Percentiles rank a stretch among this genome's conserved stretches.
These are phyloP conservation scores for Dendronephthya gigantea DNA, from an alignment of 64 coral and sea anemone genomes.

Conservation along the genomic window DNA sequence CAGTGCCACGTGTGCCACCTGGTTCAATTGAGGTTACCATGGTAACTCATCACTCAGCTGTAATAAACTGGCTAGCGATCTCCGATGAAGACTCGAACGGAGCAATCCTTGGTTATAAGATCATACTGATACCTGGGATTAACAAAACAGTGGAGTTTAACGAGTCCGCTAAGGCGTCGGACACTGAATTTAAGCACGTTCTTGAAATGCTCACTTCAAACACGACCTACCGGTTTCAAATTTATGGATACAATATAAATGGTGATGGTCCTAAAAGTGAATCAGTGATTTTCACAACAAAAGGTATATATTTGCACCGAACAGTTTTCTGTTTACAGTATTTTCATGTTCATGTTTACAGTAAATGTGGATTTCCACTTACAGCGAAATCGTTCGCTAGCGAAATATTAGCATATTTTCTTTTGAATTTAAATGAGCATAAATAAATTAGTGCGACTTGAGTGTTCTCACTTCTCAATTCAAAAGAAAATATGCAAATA, in stretches of 20 bases:
- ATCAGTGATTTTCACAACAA: not conserved
- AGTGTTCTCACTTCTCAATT: too few relatives aligned
- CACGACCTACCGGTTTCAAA: not conserved
- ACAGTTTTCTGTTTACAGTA: too few relatives aligned
- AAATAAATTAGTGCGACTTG: too few relatives aligned
- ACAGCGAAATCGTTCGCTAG: too few relatives aligned
- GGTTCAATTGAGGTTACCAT: not conserved
- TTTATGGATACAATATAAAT: not conserved
- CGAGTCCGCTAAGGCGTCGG: not conserved
- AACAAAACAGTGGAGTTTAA: not conserved
- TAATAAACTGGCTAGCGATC: not conserved
- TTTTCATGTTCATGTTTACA: too few relatives aligned
- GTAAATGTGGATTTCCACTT: too few relatives aligned
- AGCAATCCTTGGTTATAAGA: not conserved
- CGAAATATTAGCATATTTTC: too few relatives aligned
- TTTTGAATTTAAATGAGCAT: too few relatives aligned
- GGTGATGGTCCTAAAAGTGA: not conserved
- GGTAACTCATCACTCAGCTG: not conserved
- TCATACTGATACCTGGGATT: not conserved
- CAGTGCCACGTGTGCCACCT: not conserved
- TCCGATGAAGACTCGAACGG: not conserved
- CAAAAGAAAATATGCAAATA: too few relatives aligned
- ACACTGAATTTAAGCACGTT: not conserved
- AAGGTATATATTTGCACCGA: not conserved
- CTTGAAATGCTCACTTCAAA: not conserved